A percentile compares a stretch with the other conserved stretches of the same genome.
Evolutionary conservation across 2,888 invertebrate genomes (phyloP).

Genomic region (Pyrochroa serraticornis): DNA sequence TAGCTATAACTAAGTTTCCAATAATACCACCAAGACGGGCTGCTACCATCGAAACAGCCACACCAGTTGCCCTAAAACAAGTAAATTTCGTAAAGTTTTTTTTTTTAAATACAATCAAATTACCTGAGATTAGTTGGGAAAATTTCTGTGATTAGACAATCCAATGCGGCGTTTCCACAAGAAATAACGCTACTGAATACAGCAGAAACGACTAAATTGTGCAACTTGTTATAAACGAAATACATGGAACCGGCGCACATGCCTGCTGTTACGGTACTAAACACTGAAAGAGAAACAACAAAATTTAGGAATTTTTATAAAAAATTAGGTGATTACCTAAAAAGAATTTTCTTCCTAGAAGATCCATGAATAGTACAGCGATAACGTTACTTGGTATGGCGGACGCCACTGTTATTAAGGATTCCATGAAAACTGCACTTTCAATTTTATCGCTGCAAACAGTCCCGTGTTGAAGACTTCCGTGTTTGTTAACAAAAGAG

Average conservation of each 20-base stretch:
- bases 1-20: constrained; percentile 87
- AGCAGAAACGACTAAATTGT: constrained; percentile 83
- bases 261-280: constrained; percentile 85
- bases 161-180: constrained; percentile 87
- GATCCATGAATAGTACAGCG: constrained; percentile 82
- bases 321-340: constrained; percentile 62
- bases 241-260: constrained; percentile 84
- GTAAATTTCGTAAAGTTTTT: constrained; percentile 24
- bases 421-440: constrained; percentile 82
- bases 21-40: constrained; percentile 89
- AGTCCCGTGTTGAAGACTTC: constrained; percentile 65
- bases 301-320: constrained; percentile 6
- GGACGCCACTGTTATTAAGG: constrained; percentile 83
- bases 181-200: constrained; percentile 87
- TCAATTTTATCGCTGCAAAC: constrained; percentile 76
- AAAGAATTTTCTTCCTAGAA: constrained; percentile 84
- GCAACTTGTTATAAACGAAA: constrained; percentile 81
- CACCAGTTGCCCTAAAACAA: constrained; percentile 79
- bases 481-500: constrained; percentile 68
- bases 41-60: constrained; percentile 89
- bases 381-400: constrained; percentile 85
- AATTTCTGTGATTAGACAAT: constrained; percentile 91
- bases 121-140: constrained; percentile 90
- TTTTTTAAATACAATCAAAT: too few species aligned
- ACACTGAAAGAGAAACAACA: constrained; percentile 68